Conservation (phyloP, 2,113 vertebrate genomes). For the Psephotus haematonotus region DNA sequence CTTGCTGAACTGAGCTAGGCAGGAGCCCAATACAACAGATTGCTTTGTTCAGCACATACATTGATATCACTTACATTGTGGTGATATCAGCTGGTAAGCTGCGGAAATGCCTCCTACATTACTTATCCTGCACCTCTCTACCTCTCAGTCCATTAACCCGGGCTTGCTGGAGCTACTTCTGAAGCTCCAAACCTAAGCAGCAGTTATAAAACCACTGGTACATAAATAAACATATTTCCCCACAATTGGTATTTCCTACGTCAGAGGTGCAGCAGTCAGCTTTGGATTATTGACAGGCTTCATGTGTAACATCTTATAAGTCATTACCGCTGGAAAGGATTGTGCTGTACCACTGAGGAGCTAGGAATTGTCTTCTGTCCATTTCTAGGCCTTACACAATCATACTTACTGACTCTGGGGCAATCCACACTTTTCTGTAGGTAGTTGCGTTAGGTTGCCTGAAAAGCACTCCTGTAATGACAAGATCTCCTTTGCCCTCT, state of each 20-base stretch:
- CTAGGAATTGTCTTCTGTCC: not conserved
- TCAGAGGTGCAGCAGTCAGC: not conserved
- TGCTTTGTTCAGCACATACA: slow-evolving; percentile 33
- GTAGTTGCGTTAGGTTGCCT: not conserved
- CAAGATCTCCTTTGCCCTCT: not conserved
- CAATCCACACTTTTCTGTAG: not conserved
- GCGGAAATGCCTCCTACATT: not conserved
- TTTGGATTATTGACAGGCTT: not conserved
- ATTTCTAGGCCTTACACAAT: not conserved
- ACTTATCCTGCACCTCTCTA: not conserved
- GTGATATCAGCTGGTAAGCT: not conserved
- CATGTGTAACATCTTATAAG: not conserved
- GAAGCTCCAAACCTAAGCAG: not conserved
- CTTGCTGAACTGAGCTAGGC: not conserved
- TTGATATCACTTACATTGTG: not conserved
- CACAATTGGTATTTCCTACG: not conserved
- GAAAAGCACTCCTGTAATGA: accelerated
- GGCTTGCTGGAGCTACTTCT: not conserved
- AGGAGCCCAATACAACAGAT: not conserved
- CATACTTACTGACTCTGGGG: not conserved
- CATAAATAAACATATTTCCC: not conserved
- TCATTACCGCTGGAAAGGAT: not conserved
- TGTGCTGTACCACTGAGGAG: not conserved
- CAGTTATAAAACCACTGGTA: not conserved
- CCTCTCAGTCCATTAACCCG: not conserved